A percentile compares a stretch with the other conserved stretches of the same genome.
Evolutionary conservation across 2,113 vertebrate species (phyloP).

Genomic region (Dunckerocampus dactyliophorus): DNA sequence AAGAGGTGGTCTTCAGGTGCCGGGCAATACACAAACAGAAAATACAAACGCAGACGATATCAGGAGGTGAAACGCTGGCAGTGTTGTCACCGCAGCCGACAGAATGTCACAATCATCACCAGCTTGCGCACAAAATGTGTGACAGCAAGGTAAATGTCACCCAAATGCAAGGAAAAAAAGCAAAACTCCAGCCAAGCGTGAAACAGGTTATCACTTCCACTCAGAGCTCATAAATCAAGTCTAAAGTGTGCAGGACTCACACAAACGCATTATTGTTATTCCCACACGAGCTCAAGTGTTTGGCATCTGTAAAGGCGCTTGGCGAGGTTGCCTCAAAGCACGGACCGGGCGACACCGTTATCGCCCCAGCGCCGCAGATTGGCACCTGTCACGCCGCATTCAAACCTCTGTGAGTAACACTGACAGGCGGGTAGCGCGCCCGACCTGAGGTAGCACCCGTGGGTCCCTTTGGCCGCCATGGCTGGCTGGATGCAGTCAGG

Average conservation of each 20-base stretch:
- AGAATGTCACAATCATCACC: constrained; percentile 13
- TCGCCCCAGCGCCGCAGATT: constrained; percentile 44
- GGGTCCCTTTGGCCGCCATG: constrained; percentile 34
- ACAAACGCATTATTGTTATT: constrained; percentile 38
- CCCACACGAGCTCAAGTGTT: constrained; percentile 39
- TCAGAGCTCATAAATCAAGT: constrained; percentile 55
- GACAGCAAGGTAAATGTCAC: constrained; percentile 54
- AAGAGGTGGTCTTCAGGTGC: neutral
- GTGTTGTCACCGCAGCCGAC: constrained; percentile 1
- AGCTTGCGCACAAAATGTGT: constrained; percentile 28
- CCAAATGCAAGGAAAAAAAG: constrained; percentile 11
- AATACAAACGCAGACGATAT: neutral
- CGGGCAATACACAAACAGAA: neutral
- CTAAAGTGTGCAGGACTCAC: constrained; percentile 16
- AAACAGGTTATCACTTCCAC: constrained; percentile 44
- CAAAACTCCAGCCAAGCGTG: constrained; percentile 24
- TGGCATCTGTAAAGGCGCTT: constrained; percentile 48
- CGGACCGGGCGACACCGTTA: constrained; percentile 43
- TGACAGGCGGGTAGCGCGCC: constrained; percentile 58
- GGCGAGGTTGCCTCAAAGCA: constrained; percentile 37
- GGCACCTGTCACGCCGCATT: constrained; percentile 66
- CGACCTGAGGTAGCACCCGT: constrained; percentile 57
- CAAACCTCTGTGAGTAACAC: constrained; percentile 54
- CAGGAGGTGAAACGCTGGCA: neutral
- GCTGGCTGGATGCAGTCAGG: constrained; percentile 7